Evolutionary conservation across 2,113 vertebrate genomes (phyloP), one percentile per base, ranked within the genome.

Genomic region (Galbula dea): DNA sequence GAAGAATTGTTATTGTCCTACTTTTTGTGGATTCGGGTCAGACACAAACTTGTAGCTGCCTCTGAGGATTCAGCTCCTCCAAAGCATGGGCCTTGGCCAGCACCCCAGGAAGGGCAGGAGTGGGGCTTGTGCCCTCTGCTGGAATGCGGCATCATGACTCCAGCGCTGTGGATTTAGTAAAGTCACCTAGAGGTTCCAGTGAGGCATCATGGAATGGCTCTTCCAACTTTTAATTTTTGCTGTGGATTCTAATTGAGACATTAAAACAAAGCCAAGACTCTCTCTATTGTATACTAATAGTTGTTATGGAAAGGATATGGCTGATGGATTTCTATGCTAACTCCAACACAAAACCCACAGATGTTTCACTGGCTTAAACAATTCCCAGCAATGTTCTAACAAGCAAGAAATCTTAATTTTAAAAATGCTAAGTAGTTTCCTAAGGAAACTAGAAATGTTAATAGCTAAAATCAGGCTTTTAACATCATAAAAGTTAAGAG

Each of bases 201-300:
- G 0, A 48, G 29, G 21, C 22, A 8, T 11, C 1, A 13, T 0
- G 0, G 37, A 58, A 14, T 0, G 30, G 20, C 55, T 62, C 9
- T 2, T 57, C 1, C 5, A 23, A n/a, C 18, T 34, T 22, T 29
- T 48, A 2, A 14, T 21, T 57, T 51, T 36, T 63, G 55, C 66
- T 41, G 20, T 0, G 0, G 34, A 49, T 6, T 36, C 41, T 1
- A 2, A 41, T 2, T 11, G 74, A 51, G 26, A 37, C 51, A 65
- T 3, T 55, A 36, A 83, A 91, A 83, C 27, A 45, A 74, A 78
- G 0, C 18, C n/a, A 36, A 57, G 41, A 41, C 29, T 18, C 5
- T 66, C 27, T 29, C 27, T 39, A 9, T 17, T n/a, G 20, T 23
- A 32, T 29, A 8, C 18, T 48, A 46, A 41, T 49, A 21, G 11